These are phyloP conservation scores for Diadema setosum DNA, from an alignment of 35 echinoderm and acorn worm species.

Conservation along the genomic window DNA sequence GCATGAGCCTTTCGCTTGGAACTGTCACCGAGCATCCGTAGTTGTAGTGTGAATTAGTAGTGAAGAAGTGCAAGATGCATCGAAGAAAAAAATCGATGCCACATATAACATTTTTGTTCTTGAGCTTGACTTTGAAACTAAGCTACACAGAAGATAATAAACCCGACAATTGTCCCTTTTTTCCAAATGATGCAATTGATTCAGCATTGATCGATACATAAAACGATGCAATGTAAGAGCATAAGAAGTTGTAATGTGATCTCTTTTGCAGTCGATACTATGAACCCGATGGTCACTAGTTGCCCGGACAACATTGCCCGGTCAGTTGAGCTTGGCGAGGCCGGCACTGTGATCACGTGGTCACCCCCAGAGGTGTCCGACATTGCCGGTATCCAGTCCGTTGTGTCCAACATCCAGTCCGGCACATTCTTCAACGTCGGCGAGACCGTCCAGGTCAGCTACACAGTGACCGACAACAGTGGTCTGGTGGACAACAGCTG, in stretches of 20 bases:
- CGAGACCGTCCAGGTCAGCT: constrained; percentile 15
- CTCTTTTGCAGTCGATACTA: constrained; percentile 23
- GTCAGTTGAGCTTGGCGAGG: not conserved
- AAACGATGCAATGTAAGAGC: too few species aligned
- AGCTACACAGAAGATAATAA: not conserved
- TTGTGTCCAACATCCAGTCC: not conserved
- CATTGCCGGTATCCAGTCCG: not conserved
- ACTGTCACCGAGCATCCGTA: too few species aligned
- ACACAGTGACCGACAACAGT: constrained; percentile 2
- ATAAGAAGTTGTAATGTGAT: not conserved
- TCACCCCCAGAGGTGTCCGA: constrained; percentile 1
- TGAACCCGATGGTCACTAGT: constrained; percentile 8
- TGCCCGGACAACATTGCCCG: constrained; percentile 16
- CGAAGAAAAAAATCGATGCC: not conserved
- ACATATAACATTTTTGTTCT: not conserved
- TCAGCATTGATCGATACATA: not conserved
- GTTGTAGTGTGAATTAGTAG: too few species aligned
- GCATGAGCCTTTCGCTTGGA: too few species aligned
- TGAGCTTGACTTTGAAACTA: not conserved
- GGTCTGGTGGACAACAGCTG: not conserved
- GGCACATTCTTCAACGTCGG: not conserved
- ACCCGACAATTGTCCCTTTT: not conserved
- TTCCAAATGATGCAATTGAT: not conserved
- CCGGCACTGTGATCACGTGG: constrained; percentile 14
- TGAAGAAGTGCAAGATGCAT: too few species aligned